These are phyloP conservation scores for Thereva nobilitata DNA, from an alignment of 2,888 invertebrate genomes.

Conservation along the genomic window DNA sequence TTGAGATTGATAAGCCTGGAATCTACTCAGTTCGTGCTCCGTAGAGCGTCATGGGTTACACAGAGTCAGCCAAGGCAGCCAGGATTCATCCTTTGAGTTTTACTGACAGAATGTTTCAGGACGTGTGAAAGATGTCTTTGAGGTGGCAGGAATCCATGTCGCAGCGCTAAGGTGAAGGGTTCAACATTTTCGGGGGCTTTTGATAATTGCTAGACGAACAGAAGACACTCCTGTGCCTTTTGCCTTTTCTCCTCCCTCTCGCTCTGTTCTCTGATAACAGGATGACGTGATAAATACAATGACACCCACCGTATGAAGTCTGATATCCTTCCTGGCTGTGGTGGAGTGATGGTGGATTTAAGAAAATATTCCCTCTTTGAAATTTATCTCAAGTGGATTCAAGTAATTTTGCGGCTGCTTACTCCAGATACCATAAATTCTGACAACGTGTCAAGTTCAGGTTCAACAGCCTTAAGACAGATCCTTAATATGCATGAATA, in stretches of 20 bases:
- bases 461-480: no score
- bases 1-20: constrained; percentile 39
- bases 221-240: no score
- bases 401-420: constrained; percentile 5
- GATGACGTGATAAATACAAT: constrained; percentile 18
- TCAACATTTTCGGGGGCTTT: background rate
- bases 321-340: no score
- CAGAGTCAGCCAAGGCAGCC: no score
- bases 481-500: no score
- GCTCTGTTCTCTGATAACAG: constrained; percentile 7
- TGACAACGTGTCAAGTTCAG: no score
- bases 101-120: background rate
- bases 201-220: constrained; percentile 2
- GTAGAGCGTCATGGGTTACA: no score
- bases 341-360: no score
- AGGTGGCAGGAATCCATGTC: constrained; percentile 1
- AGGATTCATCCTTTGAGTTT: no score
- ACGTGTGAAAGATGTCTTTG: constrained; percentile 19
- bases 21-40: no score
- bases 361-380: constrained; percentile 1
- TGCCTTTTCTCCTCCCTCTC: background rate
- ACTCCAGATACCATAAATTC: no score
- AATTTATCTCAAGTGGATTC: constrained; percentile 11
- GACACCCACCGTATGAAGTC: constrained; percentile 18
- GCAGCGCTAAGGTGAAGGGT: background rate